Percentiles rank a stretch among this genome's conserved stretches.
Conservation (phyloP, 2,797 vertebrate genomes). For the Anguilla obscura region DNA sequence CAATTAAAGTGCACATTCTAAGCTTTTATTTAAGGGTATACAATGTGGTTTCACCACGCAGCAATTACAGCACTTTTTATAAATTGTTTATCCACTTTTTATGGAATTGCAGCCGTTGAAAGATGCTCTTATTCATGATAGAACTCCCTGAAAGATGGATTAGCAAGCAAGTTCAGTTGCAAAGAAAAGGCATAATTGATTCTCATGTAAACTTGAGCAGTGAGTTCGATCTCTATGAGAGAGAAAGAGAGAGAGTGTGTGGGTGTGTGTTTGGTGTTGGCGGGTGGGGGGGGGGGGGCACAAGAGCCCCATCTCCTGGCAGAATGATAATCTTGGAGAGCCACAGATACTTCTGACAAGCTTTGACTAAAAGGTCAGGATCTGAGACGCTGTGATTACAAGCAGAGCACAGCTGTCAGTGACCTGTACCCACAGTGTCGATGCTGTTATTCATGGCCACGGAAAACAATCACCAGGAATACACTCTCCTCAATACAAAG, state of each 20-base stretch:
- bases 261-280: conserved; percentile 37
- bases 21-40: too few relatives aligned
- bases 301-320: conserved; percentile 21
- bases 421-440: conserved; percentile 17
- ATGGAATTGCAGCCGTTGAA: conserved; percentile 6
- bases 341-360: conserved; percentile 13
- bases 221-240: not conserved
- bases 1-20: too few relatives aligned
- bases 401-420: conserved; percentile 25
- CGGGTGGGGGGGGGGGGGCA: conserved; percentile 26
- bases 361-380: conserved; percentile 31
- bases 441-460: not conserved
- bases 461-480: not conserved
- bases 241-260: conserved; percentile 34
- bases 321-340: conserved; percentile 36
- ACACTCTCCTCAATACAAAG: not conserved
- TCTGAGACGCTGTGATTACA: conserved; percentile 5
- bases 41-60: too few relatives aligned
- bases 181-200: not conserved
- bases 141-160: not conserved
- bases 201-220: not conserved
- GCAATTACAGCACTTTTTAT: too few relatives aligned
- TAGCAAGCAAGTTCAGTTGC: not conserved
- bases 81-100: too few relatives aligned
- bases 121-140: not conserved